Conservation (phyloP, 1,140 invertebrate species). For the Lucilia cuprina region DNA sequence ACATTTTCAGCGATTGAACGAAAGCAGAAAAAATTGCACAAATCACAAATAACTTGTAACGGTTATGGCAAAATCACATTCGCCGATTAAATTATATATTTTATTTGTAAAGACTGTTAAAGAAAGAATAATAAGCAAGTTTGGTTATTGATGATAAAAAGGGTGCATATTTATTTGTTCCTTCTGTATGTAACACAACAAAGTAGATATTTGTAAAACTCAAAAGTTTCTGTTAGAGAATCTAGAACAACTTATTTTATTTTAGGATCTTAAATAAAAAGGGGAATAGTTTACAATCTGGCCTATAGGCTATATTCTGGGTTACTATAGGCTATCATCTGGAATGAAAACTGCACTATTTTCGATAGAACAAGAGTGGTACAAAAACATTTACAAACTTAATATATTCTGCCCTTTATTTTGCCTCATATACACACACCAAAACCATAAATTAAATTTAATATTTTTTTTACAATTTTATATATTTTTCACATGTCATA, state of each 20-base stretch:
- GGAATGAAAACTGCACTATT: too few species aligned
- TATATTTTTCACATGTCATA: not conserved
- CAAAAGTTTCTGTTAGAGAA: too few species aligned
- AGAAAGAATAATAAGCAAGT: too few species aligned
- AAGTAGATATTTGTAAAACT: too few species aligned
- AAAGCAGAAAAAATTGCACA: not conserved
- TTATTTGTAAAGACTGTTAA: not conserved
- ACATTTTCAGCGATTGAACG: not conserved
- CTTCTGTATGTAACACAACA: too few species aligned
- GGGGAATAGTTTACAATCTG: too few species aligned
- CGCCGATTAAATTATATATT: not conserved
- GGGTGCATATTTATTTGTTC: too few species aligned
- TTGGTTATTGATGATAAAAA: too few species aligned
- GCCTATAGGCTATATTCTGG: too few species aligned
- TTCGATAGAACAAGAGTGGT: not conserved
- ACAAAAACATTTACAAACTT: not conserved
- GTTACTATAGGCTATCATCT: too few species aligned
- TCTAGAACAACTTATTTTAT: too few species aligned
- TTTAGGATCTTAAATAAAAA: too few species aligned
- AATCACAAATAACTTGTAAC: not conserved
- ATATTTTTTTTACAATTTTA: not conserved
- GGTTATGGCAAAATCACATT: not conserved
- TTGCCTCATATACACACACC: not conserved
- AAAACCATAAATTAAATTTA: not conserved
- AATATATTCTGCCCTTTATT: not conserved